Evolutionary conservation across 1,140 invertebrate genomes (phyloP).

Genomic region (Camponotus vicinus): DNA sequence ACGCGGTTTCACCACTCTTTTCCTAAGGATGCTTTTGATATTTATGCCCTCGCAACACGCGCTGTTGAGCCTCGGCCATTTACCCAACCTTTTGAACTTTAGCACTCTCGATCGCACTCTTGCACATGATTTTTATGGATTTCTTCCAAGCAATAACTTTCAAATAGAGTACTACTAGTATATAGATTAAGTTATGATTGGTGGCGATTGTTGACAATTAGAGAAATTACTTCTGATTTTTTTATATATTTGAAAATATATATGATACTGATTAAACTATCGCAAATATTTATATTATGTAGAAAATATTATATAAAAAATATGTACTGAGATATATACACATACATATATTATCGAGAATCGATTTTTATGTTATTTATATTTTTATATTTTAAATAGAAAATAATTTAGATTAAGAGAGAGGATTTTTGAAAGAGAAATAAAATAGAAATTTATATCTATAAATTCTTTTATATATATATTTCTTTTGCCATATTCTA

Average conservation of each 20-base stretch:
- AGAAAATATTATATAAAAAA: background rate
- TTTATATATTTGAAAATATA: background rate
- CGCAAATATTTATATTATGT: background rate
- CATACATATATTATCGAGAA: background rate
- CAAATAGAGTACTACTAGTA: background rate
- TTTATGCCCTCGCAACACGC: slow-evolving; percentile 30
- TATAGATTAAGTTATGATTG: background rate
- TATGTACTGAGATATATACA: background rate
- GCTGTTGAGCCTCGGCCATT: background rate
- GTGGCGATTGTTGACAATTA: background rate
- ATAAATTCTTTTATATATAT: background rate
- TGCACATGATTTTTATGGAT: background rate
- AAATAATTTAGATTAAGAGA: background rate
- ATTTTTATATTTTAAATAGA: background rate
- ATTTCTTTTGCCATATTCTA: background rate
- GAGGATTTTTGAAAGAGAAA: no score
- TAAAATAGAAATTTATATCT: slow-evolving; percentile 5
- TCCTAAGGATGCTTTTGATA: slow-evolving; percentile 29
- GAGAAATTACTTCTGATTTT: background rate
- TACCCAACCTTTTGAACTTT: background rate
- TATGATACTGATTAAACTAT: background rate
- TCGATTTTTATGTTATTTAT: background rate
- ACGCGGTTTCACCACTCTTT: slow-evolving; percentile 14
- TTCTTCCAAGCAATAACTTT: background rate
- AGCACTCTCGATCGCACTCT: background rate